Evolutionary conservation across 1,140 invertebrate genomes (phyloP), one percentile per base, ranked within the genome.

Genomic region (Portunus trituberculatus): DNA sequence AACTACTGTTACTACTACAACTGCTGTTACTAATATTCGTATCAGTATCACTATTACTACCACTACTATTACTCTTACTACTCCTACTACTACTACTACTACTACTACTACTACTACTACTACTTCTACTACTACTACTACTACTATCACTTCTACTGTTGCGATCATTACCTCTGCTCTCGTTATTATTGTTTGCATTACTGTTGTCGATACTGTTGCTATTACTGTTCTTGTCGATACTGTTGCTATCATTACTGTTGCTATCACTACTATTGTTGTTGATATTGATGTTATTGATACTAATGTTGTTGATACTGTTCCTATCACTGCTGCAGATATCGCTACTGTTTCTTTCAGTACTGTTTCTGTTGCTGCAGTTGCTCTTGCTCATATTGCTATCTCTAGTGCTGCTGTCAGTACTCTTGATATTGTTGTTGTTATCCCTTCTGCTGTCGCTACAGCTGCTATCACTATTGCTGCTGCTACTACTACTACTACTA

Each of bases 401-500:
- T 76, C 59, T 10, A 10, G 10, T 12, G 59, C 59, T 76, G 59
- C 59, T 76, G 59, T 25, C 59, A 14, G 25, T 76, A 76, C 25
- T 76, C 59, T 76, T 76, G 10, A 10, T 76, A 76, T 76, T 25
- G 59, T 76, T 12, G 10, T 12, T 76, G 25, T 12, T 76, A 76
- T 76, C 59, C 10, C 59, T 76, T 10, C 25, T 76, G 59, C 59
- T 76, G 10, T 76, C 10, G 25, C 59, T 76, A 76, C 59, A 14
- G 25, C 59, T 76, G 25, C 59, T 76, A 76, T 25, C 25, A 76
- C 59, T 76, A 76, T 25, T 25, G 25, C 59, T 76, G 25, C 59
- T 76, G 25, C 59, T 76, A 76, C 59, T 76, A 76, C 59, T 76
- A 76, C 59, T 76, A 76, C 59, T 76, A 76, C 59, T 76, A 76